Conservation (phyloP, 2,797 vertebrate genomes). For the Hydrocynus forskahlii region DNA sequence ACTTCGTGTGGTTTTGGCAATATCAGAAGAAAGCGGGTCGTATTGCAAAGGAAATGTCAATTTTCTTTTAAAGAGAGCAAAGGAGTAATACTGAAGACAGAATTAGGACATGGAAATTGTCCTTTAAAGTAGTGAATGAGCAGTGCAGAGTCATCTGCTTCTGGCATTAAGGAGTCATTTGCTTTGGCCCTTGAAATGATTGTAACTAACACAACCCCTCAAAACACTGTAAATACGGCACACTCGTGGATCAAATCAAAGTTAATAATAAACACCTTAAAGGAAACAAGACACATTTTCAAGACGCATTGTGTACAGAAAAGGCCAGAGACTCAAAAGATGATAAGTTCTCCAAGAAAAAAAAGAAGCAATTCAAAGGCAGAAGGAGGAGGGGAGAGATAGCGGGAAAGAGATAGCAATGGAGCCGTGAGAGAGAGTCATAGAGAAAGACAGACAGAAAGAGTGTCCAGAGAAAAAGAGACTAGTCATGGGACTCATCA, state of each 20-base stretch:
- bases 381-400: slow-evolving; percentile 40
- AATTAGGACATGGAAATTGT: slow-evolving; percentile 16
- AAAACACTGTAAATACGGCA: background rate
- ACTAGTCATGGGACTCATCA: slow-evolving; percentile 54
- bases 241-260: background rate
- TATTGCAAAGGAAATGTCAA: slow-evolving; percentile 9
- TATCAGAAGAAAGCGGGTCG: background rate
- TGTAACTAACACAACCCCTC: background rate
- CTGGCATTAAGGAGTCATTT: background rate
- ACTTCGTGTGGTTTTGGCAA: slow-evolving; percentile 14
- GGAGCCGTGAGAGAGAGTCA: slow-evolving; percentile 11
- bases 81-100: background rate
- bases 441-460: slow-evolving; percentile 27
- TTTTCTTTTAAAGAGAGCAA: background rate
- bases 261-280: background rate
- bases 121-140: slow-evolving; percentile 15
- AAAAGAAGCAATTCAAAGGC: slow-evolving; percentile 15
- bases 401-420: slow-evolving; percentile 36
- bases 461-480: slow-evolving; percentile 50
- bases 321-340: background rate
- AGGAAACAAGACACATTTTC: background rate
- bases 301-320: background rate
- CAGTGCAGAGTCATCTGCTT: background rate
- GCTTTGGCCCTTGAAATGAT: background rate
- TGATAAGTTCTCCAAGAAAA: background rate